Percentiles rank a stretch among this genome's conserved stretches.
These are phyloP conservation scores for Campoletis sonorensis DNA, from an alignment of 1,140 invertebrate genomes.

Conservation along the genomic window DNA sequence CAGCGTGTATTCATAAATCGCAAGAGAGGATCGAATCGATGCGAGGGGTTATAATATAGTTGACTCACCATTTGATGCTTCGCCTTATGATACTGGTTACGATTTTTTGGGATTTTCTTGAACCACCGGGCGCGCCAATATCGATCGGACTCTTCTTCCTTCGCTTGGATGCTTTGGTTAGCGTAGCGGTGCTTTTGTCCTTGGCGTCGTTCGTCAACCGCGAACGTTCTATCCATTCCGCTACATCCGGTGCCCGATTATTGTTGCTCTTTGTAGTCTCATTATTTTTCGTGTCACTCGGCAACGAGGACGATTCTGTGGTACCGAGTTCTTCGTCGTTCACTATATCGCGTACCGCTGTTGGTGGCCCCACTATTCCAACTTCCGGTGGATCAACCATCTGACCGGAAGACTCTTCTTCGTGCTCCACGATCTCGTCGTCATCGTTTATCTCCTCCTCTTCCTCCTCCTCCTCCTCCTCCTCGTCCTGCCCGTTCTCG, in stretches of 20 bases:
- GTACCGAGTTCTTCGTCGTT: conserved; percentile 63
- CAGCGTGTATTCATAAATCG: background rate
- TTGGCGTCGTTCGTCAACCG: conserved; percentile 48
- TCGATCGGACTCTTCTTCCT: conserved; percentile 26
- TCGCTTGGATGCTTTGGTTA: background rate
- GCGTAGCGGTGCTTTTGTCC: background rate
- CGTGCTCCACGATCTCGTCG: conserved; percentile 41
- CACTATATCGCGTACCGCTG: conserved; percentile 61
- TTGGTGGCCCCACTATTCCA: conserved; percentile 65
- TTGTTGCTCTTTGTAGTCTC: conserved; percentile 40
- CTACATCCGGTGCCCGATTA: conserved; percentile 50
- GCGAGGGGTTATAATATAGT: background rate
- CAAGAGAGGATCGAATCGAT: background rate
- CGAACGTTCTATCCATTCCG: conserved; percentile 64
- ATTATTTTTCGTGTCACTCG: conserved; percentile 56
- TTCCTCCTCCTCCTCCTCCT: conserved; percentile 43
- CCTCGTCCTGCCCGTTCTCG: conserved; percentile 1
- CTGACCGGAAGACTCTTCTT: conserved; percentile 6
- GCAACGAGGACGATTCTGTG: conserved; percentile 64
- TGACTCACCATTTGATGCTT: conserved; percentile 73
- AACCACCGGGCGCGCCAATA: background rate
- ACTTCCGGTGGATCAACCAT: conserved; percentile 47
- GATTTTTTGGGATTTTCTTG: conserved; percentile 62
- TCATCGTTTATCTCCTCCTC: conserved; percentile 40
- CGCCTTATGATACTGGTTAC: conserved; percentile 71